Percentiles rank a stretch among this genome's conserved stretches.
phyloP scores from a whole-genome alignment of 2,113 vertebrate genomes.

The cat (Felis catus) region DNA sequence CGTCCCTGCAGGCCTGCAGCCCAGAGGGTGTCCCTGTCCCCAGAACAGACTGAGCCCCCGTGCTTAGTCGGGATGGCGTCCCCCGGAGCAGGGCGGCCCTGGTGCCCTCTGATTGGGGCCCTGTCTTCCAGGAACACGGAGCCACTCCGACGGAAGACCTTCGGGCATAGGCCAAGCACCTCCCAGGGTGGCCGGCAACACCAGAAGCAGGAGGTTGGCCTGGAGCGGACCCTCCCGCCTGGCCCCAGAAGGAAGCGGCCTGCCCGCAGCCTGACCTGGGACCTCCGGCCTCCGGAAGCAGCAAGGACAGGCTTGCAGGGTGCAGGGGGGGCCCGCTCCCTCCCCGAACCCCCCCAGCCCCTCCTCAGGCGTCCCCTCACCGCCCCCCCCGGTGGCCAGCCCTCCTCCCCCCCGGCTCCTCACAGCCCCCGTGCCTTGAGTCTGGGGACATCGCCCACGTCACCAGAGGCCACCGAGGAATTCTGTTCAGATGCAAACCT shows the following conservation, averaged over 20 bases:
- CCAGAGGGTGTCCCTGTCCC: accelerated
- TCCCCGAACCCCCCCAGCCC: neutral
- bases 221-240: accelerated
- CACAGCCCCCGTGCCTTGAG: accelerated
- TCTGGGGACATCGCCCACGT: accelerated
- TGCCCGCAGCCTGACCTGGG: accelerated
- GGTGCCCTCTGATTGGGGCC: accelerated
- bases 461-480: accelerated
- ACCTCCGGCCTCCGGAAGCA: accelerated
- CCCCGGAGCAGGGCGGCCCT: accelerated
- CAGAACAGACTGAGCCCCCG: neutral
- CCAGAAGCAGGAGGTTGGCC: neutral
- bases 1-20: accelerated
- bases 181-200: accelerated
- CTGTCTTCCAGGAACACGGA: neutral
- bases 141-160: accelerated
- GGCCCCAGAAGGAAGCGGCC: accelerated
- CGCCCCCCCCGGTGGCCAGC: neutral
- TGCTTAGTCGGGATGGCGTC: accelerated
- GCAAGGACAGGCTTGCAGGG: too few relatives aligned
- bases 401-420: neutral
- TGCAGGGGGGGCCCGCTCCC: neutral
- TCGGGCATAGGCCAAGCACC: accelerated
- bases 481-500: neutral
- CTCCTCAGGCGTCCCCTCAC: accelerated